These are phyloP conservation scores for Pocillopora verrucosa DNA, from an alignment of 64 coral and sea anemone genomes.

Conservation along the genomic window DNA sequence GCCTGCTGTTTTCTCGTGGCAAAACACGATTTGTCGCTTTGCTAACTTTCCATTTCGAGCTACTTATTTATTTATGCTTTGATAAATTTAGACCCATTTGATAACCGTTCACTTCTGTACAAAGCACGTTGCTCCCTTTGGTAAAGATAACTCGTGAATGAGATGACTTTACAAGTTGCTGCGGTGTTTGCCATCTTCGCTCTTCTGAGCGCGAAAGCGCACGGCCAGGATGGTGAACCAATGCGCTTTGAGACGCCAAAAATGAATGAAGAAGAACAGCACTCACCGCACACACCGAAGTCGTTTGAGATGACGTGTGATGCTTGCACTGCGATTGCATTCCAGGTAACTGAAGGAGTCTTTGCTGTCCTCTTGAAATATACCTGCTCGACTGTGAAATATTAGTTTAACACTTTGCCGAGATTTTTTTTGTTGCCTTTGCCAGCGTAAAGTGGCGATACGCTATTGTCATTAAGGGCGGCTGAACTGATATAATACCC, in stretches of 20 bases:
- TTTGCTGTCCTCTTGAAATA: not conserved
- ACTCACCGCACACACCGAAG: slow-evolving; percentile 85
- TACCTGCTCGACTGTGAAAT: not conserved
- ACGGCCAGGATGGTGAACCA: slow-evolving; percentile 48
- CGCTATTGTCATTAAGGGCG: not conserved
- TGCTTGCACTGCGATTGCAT: slow-evolving; percentile 90
- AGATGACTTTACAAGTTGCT: slow-evolving; percentile 3
- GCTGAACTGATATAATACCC: slow-evolving; percentile 16
- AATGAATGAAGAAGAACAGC: slow-evolving; percentile 96
- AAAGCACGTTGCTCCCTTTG: not conserved
- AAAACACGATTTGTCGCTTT: slow-evolving; percentile 37
- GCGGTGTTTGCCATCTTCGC: not conserved
- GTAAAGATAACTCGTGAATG: not conserved
- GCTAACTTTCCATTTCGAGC: not conserved
- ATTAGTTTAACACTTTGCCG: too few relatives aligned
- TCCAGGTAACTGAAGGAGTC: slow-evolving; percentile 54
- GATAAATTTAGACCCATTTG: slow-evolving; percentile 30
- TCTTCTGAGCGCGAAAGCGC: not conserved
- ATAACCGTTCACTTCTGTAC: slow-evolving; percentile 28
- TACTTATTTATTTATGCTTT: slow-evolving; percentile 33
- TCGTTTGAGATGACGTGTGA: slow-evolving; percentile 97
- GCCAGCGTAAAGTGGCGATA: not conserved
- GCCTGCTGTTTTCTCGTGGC: slow-evolving; percentile 5
- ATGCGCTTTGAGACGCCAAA: slow-evolving; percentile 98
- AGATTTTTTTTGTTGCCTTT: too few relatives aligned